These are phyloP conservation scores for Hanleya hanleyi DNA, from an alignment of 2,888 invertebrate species.

Conservation along the genomic window DNA sequence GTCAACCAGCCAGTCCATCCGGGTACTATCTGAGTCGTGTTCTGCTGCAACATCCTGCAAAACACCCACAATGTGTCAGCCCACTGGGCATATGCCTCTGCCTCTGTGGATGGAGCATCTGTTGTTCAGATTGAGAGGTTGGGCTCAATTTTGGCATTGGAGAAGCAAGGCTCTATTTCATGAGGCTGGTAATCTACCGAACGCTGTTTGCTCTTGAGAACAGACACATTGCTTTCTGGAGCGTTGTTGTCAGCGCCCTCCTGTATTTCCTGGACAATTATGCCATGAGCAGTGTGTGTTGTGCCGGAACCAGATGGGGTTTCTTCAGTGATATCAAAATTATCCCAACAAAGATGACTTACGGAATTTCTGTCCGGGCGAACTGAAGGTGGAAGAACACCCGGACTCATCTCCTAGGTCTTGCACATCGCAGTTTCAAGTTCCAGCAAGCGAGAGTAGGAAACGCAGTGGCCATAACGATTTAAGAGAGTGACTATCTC, in stretches of 20 bases:
- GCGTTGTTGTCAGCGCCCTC: neutral
- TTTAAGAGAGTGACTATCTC: neutral
- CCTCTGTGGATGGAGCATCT: neutral
- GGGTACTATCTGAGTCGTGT: conserved; percentile 8
- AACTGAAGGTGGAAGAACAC: neutral
- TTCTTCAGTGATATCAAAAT: neutral
- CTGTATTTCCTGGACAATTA: neutral
- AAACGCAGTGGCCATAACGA: neutral
- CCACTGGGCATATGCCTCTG: neutral
- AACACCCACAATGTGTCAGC: conserved; percentile 4
- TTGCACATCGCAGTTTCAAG: neutral
- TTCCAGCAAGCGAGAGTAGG: neutral
- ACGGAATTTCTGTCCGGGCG: neutral
- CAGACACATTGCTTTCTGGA: neutral
- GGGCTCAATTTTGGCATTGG: conserved; percentile 23
- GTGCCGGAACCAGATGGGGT: conserved; percentile 20
- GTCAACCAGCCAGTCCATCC: conserved; percentile 40
- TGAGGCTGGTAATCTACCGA: conserved; percentile 4
- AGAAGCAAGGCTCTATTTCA: conserved; percentile 23
- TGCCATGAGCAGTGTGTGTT: neutral
- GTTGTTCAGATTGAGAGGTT: neutral
- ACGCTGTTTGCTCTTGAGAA: neutral
- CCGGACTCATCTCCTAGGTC: neutral
- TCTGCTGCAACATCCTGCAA: neutral
- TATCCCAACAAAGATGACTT: neutral